Conservation (phyloP, 2,797 vertebrate species). For the Propithecus perrieri region DNA sequence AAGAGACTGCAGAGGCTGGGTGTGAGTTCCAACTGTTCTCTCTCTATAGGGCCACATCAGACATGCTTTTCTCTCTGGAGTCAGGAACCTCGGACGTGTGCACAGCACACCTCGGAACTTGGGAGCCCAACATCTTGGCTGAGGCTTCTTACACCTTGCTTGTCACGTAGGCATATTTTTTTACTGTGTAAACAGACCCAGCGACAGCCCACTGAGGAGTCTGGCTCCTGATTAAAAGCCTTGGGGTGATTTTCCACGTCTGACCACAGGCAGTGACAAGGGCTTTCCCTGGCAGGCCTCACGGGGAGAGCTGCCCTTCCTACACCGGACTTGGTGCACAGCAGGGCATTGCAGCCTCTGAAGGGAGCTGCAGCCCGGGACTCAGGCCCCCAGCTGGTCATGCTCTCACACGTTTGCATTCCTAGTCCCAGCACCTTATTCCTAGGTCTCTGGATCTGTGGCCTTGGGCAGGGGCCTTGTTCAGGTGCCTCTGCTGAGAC, state of each 20-base stretch:
- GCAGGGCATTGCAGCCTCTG: not conserved
- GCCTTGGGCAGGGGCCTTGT: not conserved
- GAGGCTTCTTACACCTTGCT: not conserved
- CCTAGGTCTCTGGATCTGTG: not conserved
- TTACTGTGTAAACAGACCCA: not conserved
- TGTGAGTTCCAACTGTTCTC: no score
- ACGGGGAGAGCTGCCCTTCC: not conserved
- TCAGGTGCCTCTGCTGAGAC: not conserved
- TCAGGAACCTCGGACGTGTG: not conserved
- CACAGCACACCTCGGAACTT: not conserved
- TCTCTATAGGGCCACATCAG: rapidly evolving
- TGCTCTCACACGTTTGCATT: rapidly evolving
- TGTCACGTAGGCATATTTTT: not conserved
- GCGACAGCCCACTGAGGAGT: not conserved
- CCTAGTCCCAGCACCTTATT: not conserved
- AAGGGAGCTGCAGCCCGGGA: not conserved
- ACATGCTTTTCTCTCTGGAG: not conserved
- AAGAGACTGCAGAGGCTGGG: no score
- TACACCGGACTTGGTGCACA: no score
- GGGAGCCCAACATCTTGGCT: not conserved
- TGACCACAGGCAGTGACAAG: no score
- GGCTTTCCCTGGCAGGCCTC: not conserved
- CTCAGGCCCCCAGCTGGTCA: no score
- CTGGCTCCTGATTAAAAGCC: not conserved
- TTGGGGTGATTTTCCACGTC: not conserved